Percentiles rank a stretch among this genome's conserved stretches.
Conservation (phyloP, 2,888 invertebrate genomes). For the Dynastes hyllus region DNA sequence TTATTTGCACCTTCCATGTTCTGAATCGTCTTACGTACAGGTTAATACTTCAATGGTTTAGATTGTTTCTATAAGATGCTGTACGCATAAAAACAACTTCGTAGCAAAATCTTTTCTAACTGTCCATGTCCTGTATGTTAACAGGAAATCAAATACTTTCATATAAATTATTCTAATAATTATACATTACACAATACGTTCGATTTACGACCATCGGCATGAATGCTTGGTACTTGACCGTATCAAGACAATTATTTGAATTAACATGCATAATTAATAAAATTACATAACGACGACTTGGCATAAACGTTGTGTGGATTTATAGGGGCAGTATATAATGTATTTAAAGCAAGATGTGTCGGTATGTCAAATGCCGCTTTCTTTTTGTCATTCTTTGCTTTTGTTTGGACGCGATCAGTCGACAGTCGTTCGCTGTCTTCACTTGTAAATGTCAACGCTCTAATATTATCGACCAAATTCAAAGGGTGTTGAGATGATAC, state of each 20-base stretch:
- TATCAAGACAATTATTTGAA: slow-evolving; percentile 44
- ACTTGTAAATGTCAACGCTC: slow-evolving; percentile 51
- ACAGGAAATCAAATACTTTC: slow-evolving; percentile 44
- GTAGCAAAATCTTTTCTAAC: slow-evolving; percentile 34
- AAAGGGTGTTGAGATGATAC: slow-evolving; percentile 9
- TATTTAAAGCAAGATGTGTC: slow-evolving; percentile 36
- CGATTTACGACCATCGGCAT: slow-evolving; percentile 26
- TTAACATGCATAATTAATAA: slow-evolving; percentile 48
- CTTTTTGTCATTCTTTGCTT: slow-evolving; percentile 32
- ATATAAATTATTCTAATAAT: slow-evolving; percentile 39
- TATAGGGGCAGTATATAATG: slow-evolving; percentile 17
- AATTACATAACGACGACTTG: slow-evolving; percentile 26
- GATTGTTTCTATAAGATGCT: too few species aligned
- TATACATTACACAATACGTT: slow-evolving; percentile 34
- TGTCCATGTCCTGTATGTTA: slow-evolving; percentile 39
- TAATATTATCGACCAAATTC: slow-evolving; percentile 49
- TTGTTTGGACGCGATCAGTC: slow-evolving; percentile 26
- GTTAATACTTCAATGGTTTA: not conserved
- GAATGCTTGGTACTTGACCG: slow-evolving; percentile 37
- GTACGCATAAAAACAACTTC: not conserved
- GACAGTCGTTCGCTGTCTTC: slow-evolving; percentile 32
- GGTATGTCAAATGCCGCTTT: slow-evolving; percentile 42
- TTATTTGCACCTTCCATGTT: not conserved
- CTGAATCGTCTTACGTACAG: not conserved
- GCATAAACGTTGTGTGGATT: slow-evolving; percentile 2